Evolutionary conservation across 2,888 invertebrate species (phyloP), one percentile per base, ranked within the genome.

Genomic region (Pachliopta kotzebuea): DNA sequence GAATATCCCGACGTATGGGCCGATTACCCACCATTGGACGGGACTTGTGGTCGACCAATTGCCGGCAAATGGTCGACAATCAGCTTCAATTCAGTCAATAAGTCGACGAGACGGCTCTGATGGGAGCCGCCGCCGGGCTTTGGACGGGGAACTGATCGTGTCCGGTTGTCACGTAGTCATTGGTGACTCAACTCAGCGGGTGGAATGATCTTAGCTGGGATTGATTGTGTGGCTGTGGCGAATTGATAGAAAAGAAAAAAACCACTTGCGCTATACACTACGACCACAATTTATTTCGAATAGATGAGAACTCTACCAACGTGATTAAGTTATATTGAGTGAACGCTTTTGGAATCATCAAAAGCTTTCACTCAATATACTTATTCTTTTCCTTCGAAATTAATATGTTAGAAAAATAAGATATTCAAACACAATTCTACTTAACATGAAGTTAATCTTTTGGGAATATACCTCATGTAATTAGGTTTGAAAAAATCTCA

Each of bases 21-120:
- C 81, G 83, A 83, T 86, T 80, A 81, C 74, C 78, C 74, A 69
- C 79, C 73, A 79, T 79, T 84, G 80, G 78, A 60, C 70, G 69
- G 67, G 69, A 65, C 61, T 55, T 60, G 67, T 76, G 72, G 78
- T 72, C 69, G 70, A 68, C 68, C 90, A 90, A 90, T 90, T 90
- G 90, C 75, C 77, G 79, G 80, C 81, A 88, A 90, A 87, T 89
- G 81, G 84, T 68, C 81, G 73, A 80, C 90, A 90, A 90, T 90
- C 89, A 88, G 75, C 79, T 73, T 71, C 90, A 90, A 90, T 90
- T 90, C 74, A 79, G 78, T 82, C 90, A 89, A 90, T 90, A 86
- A 85, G 76, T 79, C 73, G 60, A 64, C 77, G 76, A 83, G 81
- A 81, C 81, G 76, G 75, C 14, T 78, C 75, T 73, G 75, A 72